These are phyloP conservation scores for Diabrotica virgifera DNA, from an alignment of 1,140 invertebrate genomes.

Conservation along the genomic window DNA sequence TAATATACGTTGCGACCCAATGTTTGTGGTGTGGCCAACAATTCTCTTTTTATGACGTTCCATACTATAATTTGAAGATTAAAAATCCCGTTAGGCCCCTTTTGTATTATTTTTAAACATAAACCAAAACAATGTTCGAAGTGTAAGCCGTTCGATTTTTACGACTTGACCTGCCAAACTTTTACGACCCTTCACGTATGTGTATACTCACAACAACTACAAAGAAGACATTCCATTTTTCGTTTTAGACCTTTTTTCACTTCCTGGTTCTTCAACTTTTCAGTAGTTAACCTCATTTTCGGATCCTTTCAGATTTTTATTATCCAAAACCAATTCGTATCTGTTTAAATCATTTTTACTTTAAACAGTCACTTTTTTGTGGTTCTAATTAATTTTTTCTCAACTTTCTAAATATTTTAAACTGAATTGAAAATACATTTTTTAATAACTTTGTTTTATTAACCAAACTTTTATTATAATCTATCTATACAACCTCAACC, in stretches of 20 bases:
- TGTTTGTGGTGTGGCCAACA: too few species aligned
- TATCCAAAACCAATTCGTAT: too few species aligned
- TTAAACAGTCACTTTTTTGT: too few species aligned
- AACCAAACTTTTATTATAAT: too few species aligned
- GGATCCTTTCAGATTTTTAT: too few species aligned
- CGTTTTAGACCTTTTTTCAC: neutral
- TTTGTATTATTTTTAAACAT: conserved; percentile 21
- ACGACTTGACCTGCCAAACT: conserved; percentile 22
- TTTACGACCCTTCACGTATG: conserved; percentile 15
- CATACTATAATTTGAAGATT: neutral
- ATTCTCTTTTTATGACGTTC: neutral
- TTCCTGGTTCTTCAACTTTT: neutral
- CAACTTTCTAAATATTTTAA: too few species aligned
- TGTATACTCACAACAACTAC: neutral
- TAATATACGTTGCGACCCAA: too few species aligned
- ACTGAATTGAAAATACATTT: too few species aligned
- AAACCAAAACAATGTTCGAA: conserved; percentile 19
- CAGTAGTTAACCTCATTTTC: neutral
- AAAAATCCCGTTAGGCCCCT: conserved; percentile 8
- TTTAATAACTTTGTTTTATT: too few species aligned
- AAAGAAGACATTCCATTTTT: neutral
- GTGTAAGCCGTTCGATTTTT: conserved; percentile 14
- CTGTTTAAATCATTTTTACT: too few species aligned
- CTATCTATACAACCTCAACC: too few species aligned
- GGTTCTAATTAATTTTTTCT: too few species aligned